Evolutionary conservation across 1,140 invertebrate genomes (phyloP).

Genomic region (Bombus consobrinus): DNA sequence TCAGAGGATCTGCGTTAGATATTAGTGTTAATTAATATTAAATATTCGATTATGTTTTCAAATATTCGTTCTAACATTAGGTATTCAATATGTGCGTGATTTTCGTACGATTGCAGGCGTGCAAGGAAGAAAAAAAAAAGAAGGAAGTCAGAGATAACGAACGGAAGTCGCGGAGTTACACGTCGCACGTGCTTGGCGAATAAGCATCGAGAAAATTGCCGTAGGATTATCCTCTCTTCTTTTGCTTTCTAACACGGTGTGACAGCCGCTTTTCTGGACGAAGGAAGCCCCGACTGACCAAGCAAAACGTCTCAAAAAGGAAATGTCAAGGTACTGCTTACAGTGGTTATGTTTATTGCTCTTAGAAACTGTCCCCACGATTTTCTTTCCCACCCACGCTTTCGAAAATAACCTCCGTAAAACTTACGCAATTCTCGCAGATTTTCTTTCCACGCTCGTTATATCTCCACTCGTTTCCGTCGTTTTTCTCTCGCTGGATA

Average conservation of each 20-base stretch:
- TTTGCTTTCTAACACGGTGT: background rate
- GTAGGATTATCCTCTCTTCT: slow-evolving; percentile 11
- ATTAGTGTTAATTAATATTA: too few species aligned
- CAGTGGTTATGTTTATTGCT: slow-evolving; percentile 48
- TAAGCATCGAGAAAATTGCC: slow-evolving; percentile 28
- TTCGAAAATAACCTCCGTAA: background rate
- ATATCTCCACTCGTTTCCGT: too few species aligned
- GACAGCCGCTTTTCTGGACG: background rate
- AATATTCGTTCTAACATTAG: background rate
- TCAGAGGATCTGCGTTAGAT: background rate
- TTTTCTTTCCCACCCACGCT: slow-evolving; percentile 28
- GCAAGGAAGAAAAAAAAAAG: background rate
- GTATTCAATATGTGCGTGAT: background rate
- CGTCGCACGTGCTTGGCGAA: slow-evolving; percentile 16
- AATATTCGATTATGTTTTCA: background rate
- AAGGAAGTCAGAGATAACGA: background rate
- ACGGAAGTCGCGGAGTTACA: background rate
- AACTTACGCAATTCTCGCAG: slow-evolving; percentile 12
- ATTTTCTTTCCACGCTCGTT: background rate
- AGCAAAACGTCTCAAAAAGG: background rate
- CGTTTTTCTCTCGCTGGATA: background rate
- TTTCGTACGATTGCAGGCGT: slow-evolving; percentile 19
- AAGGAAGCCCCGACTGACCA: slow-evolving; percentile 14
- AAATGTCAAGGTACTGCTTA: slow-evolving; percentile 43
- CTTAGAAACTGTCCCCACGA: slow-evolving; percentile 32